Evolutionary conservation across 2,888 invertebrate genomes (phyloP).

Genomic region (Drosophila tripunctata): DNA sequence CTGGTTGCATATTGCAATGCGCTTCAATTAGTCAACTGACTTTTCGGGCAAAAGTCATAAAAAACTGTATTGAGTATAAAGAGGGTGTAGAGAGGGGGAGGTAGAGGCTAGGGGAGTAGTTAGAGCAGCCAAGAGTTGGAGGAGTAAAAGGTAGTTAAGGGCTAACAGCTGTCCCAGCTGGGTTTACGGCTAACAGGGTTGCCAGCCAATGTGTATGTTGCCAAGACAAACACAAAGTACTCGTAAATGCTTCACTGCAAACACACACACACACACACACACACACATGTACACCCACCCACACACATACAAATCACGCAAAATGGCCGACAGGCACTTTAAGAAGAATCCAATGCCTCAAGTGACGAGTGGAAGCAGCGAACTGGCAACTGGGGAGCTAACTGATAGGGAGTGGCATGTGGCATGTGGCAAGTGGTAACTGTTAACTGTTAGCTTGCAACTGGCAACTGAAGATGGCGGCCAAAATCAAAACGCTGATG

Average conservation of each 20-base stretch:
- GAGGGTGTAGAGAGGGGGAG: too few relatives aligned
- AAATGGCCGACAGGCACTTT: conserved; percentile 82
- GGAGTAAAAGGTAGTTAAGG: conserved; percentile 25
- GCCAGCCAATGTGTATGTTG: conserved; percentile 67
- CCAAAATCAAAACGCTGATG: conserved; percentile 82
- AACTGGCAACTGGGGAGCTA: conserved; percentile 23
- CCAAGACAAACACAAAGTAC: conserved; percentile 73
- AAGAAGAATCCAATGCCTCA: conserved; percentile 82
- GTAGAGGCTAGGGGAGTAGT: neutral
- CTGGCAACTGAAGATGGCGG: conserved; percentile 59
- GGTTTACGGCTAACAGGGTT: conserved; percentile 8
- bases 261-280: conserved; percentile 42
- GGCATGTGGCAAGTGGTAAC: conserved; percentile 9
- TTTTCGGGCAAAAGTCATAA: conserved; percentile 9
- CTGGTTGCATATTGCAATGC: conserved; percentile 42
- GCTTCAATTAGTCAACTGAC: conserved; percentile 40
- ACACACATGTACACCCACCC: conserved; percentile 33
- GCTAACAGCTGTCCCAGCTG: conserved; percentile 13
- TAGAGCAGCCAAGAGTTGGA: too few relatives aligned
- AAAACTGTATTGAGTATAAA: neutral
- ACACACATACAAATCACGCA: conserved; percentile 75
- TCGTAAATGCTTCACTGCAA: conserved; percentile 55
- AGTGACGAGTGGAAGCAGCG: conserved; percentile 60
- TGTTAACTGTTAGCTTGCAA: conserved; percentile 12
- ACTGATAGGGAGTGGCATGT: conserved; percentile 8